These are phyloP conservation scores for Smutsia temminckii DNA, from an alignment of 2,797 vertebrate genomes.

Conservation along the genomic window DNA sequence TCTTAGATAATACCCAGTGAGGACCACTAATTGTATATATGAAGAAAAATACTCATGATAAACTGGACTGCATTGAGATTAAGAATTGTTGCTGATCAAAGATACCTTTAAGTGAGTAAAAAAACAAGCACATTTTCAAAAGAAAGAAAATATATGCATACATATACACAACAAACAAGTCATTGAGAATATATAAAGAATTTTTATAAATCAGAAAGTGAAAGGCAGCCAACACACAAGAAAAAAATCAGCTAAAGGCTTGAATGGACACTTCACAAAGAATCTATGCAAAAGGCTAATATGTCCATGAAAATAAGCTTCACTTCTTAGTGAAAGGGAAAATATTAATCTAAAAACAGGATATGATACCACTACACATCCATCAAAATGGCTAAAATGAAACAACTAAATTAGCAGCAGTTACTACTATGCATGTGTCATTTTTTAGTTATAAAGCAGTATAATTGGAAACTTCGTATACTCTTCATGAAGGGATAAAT, in stretches of 20 bases:
- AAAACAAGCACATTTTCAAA: not conserved
- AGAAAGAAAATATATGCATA: not conserved
- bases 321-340: not conserved
- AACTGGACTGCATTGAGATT: not conserved
- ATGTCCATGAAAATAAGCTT: not conserved
- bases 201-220: not conserved
- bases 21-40: not conserved
- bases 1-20: not conserved
- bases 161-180: not conserved
- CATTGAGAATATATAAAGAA: not conserved
- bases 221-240: not conserved
- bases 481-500: not conserved
- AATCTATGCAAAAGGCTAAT: not conserved
- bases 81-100: not conserved
- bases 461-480: not conserved
- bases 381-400: not conserved
- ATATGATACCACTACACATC: not conserved
- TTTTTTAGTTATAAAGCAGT: not conserved
- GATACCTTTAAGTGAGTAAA: not conserved
- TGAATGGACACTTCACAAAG: not conserved
- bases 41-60: not conserved
- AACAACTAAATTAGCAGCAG: not conserved
- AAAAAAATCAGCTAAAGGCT: not conserved
- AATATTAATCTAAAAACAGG: not conserved
- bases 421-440: not conserved